Base-by-base conservation (phyloP, 2,797 vertebrate species). In the Lagorchestes hirsutus region DNA sequence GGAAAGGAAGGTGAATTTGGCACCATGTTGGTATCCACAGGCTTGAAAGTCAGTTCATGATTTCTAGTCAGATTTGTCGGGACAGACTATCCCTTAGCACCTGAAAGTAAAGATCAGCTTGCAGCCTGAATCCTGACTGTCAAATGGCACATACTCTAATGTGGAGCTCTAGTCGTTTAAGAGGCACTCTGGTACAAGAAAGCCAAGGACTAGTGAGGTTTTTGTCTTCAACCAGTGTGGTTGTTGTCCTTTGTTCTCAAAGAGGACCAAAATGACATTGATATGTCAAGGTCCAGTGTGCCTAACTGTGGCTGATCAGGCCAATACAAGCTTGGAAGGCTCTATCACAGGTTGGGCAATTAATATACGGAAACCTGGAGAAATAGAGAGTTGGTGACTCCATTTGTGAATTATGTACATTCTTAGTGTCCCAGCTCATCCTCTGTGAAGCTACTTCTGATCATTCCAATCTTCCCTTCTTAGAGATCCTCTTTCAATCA, bases 41-140 rank as follows among this genome's bases (percentile, higher is more conserved):
- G 67, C 95, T 93, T 96, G 56, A 94, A 96, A 96, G 90, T 31
- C 55, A 97, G 95, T 93, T 95, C 92, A 92, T 67, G 90, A 94
- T 92, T 96, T 97, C 13, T 82, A n/a, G 6, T 94, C 46, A 92
- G 67, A 67, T 92, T 96, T 96, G 95, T 97, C 58, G 74, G 96
- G 93, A 55, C 46, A 90, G 54, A 29, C 96, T 82, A 34, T 90
- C 40, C 96, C 91, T 94, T 94, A 92, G 82, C 74, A 18, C 0
- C 92, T 67, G 91, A n/a, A 97, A 92, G 93, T 92, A 93, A 95
- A 91, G 59, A 93, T 10, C 57, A 9, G 16, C 92, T 46, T 87
- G 57, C 34, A 74, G 92, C 14, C 74, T 92, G 94, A 52, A 14
- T n/a, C 9, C 54, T 97, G 50, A 74, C 40, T 46, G 40, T 46